Evolutionary conservation across 2,113 vertebrate species (phyloP).

Genomic region (Xiphophorus couchianus): DNA sequence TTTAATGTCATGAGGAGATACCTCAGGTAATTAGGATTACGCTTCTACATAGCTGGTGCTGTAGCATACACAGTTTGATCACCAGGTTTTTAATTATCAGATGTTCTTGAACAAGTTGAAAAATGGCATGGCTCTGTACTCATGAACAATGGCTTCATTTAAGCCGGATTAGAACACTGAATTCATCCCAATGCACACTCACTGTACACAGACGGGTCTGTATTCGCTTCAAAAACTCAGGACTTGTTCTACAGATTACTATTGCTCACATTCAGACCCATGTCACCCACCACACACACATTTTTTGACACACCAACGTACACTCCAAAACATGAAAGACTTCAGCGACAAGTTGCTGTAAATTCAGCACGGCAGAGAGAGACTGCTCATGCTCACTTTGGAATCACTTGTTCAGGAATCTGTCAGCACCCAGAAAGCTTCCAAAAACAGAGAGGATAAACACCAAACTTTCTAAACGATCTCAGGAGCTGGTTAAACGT

Average conservation of each 20-base stretch:
- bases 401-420: not conserved
- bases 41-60: too few relatives aligned
- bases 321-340: not conserved
- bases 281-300: not conserved
- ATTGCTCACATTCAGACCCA: not conserved
- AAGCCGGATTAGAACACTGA: too few relatives aligned
- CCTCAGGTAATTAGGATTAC: too few relatives aligned
- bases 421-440: not conserved
- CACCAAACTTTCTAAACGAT: not conserved
- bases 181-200: too few relatives aligned
- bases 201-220: too few relatives aligned
- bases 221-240: not conserved
- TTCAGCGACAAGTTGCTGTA: conserved; percentile 65
- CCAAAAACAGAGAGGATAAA: not conserved
- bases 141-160: too few relatives aligned
- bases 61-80: too few relatives aligned
- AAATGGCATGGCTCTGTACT: too few relatives aligned
- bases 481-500: too few relatives aligned
- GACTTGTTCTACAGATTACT: not conserved
- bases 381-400: conserved; percentile 7
- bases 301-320: not conserved
- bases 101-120: too few relatives aligned
- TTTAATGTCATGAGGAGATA: too few relatives aligned
- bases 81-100: too few relatives aligned
- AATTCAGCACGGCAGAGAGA: not conserved